Base-by-base conservation (phyloP, 1,140 invertebrate genomes). In the Brachionus rotundiformis region DNA sequence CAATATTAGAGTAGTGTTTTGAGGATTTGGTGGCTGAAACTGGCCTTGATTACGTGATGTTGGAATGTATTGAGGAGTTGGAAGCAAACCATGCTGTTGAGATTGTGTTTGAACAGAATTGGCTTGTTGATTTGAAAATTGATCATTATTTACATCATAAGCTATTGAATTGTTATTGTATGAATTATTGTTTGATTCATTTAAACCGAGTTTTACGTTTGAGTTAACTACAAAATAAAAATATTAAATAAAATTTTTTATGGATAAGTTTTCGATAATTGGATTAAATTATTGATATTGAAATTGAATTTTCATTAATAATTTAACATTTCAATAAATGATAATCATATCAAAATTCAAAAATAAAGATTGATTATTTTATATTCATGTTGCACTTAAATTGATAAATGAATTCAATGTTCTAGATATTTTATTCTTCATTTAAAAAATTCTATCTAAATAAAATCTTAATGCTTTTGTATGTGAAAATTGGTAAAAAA, bases 1-100 rank as follows among this genome's bases (percentile, higher is more conserved):
- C 7, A 79, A n/a, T 36, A 79, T 41, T 11, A 79, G n/a, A 31
- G 47, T 73, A 3, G 39, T 47, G n/a, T 73, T 73, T 73, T 73
- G 68, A 16, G 27, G 16, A 68, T 7, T 68, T 39, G 61, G 61
- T 29, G 25, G 19, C 61, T 63, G 61, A 29, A 29, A 33, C 33
- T 71, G 65, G 1, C 47, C 47, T 19, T 71, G 65, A 19, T 33
- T 33, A 4, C 41, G 68, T 3, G 23, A n/a, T 10, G 11, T 23
- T 44, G 68, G 33, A 31, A 33, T 71, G 33, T 71, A 71, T 36
- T 71, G 65, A 10, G 36, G 68, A 5, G 68, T 73, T 25, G 68
- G 68, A 19, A 73, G 36, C 41, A 73, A 13, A 13, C 36, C 68
- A 8, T 73, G 68, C 8, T 73, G 68, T 19, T 71, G 65, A 36